phyloP scores from a whole-genome alignment of 2,113 vertebrate genomes.

The Carassius carassius region DNA sequence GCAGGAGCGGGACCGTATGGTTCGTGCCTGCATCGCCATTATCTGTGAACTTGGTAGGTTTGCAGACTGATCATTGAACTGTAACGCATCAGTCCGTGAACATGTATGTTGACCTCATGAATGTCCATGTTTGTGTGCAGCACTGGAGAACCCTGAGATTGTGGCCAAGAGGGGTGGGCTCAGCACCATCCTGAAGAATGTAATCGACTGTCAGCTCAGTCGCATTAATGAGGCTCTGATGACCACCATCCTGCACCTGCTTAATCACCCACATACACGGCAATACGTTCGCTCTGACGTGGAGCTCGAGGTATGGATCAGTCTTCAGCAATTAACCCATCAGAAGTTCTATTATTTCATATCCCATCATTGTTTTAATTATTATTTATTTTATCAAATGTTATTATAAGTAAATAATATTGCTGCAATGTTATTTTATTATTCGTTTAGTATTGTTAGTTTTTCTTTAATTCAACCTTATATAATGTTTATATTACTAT shows the following conservation, averaged over 20 bases:
- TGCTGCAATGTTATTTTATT: neutral
- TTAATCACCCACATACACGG: constrained; percentile 96
- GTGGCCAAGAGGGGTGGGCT: constrained; percentile 94
- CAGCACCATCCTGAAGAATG: constrained; percentile 95
- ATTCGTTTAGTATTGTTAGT: neutral
- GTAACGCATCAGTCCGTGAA: neutral
- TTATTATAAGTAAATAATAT: neutral
- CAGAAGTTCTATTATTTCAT: neutral
- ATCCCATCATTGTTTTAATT: neutral
- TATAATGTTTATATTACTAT: too few species aligned
- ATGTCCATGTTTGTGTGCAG: constrained; percentile 65
- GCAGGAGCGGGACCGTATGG: constrained; percentile 97
- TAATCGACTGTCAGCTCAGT: constrained; percentile 96
- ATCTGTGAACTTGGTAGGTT: constrained; percentile 94
- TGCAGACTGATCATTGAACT: neutral
- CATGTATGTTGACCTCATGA: neutral
- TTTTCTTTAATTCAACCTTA: neutral
- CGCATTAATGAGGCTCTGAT: constrained; percentile 98
- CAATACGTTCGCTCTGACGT: constrained; percentile 94
- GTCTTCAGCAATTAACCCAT: neutral
- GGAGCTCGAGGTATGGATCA: constrained; percentile 87
- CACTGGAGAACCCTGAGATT: constrained; percentile 95
- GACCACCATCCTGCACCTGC: constrained; percentile 95
- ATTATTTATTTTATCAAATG: too few species aligned
- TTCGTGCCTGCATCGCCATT: constrained; percentile 96